Base-by-base conservation (phyloP, 92 coral and sea anemone genomes). In the Montipora capitata region DNA sequence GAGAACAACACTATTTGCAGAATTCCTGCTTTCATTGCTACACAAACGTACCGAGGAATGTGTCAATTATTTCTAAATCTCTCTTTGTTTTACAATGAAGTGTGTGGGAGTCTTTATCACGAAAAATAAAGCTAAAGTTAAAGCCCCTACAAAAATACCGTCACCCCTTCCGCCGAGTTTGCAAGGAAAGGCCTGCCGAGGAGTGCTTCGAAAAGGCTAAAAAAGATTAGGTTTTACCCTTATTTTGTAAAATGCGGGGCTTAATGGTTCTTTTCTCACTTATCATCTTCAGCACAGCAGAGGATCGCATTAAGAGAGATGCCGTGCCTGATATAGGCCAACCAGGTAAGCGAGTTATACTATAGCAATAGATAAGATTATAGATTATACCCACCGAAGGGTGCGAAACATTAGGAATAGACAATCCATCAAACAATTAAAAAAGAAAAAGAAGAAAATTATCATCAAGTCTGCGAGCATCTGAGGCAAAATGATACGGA, bases 101-200 rank as follows among this genome's bases (percentile, higher is more conserved):
- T 65, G 76, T 59, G 88, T 84, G 75, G 82, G 82, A 73, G 74
- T 68, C 82, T 62, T 84, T 84, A 82, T 73, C 2, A 75, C 74
- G 82, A 27, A 74, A 84, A 84, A 74, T 59, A 74, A 76, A 11
- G 52, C 10, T 48, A 10, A 27, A 48, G 7, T 48, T 84, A 59
- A 84, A 84, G 62, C 66, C 83, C 39, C 69, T 16, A 1, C 35
- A 39, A 16, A 61, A 18, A 12, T 39, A 16, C 14, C 7, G 38
- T 12, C 35, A 9, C 52, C 35, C 40, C 43, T 9, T 14, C 48
- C 18, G 5, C 61, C 27, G 51, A 57, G 87, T 61, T 83, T 72
- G 48, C 79, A 17, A 38, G 48, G 56, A 35, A 71, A 45, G n/a
- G 80, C 58, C 20, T 12, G 38, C 52, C 51, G 57, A 45, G n/a